These are phyloP conservation scores for Cryptomyrus ogoouensis DNA, from an alignment of 2,113 vertebrate species.

Conservation along the genomic window DNA sequence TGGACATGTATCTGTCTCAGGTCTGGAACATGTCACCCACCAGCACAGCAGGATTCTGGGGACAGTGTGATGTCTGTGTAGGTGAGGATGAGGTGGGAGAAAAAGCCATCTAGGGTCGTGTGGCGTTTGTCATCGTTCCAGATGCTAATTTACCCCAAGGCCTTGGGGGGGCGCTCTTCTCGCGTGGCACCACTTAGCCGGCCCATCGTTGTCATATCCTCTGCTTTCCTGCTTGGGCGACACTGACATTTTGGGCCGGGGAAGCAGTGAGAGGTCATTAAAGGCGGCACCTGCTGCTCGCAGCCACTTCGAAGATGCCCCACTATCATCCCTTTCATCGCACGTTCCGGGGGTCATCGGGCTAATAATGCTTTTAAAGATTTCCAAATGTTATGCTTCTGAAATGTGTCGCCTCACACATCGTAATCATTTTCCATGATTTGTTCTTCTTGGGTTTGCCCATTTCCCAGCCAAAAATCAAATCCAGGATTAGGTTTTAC, in stretches of 20 bases:
- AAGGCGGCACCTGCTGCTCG: constrained; percentile 18
- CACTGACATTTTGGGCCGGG: background rate
- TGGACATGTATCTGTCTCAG: background rate
- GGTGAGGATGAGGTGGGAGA: background rate
- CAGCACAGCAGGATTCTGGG: background rate
- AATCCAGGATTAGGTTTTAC: constrained; percentile 1
- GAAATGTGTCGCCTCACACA: background rate
- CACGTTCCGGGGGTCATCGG: background rate
- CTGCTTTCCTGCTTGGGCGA: background rate
- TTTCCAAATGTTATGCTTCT: constrained; percentile 8
- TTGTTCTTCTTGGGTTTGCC: background rate
- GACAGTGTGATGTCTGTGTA: background rate
- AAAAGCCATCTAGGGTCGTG: background rate
- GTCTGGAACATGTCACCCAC: background rate
- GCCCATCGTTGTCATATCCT: background rate
- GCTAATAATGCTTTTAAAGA: constrained; percentile 21
- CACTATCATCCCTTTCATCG: background rate
- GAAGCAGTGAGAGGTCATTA: constrained; percentile 14
- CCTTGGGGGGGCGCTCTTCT: constrained; percentile 72
- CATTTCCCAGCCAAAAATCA: background rate
- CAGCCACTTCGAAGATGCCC: background rate
- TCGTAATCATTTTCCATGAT: background rate
- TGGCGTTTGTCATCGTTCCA: constrained; percentile 58
- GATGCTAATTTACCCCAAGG: constrained; percentile 71
- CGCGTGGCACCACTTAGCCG: background rate